phyloP scores from a whole-genome alignment of 1,140 invertebrate genomes.

The Matsumurasca onukii region DNA sequence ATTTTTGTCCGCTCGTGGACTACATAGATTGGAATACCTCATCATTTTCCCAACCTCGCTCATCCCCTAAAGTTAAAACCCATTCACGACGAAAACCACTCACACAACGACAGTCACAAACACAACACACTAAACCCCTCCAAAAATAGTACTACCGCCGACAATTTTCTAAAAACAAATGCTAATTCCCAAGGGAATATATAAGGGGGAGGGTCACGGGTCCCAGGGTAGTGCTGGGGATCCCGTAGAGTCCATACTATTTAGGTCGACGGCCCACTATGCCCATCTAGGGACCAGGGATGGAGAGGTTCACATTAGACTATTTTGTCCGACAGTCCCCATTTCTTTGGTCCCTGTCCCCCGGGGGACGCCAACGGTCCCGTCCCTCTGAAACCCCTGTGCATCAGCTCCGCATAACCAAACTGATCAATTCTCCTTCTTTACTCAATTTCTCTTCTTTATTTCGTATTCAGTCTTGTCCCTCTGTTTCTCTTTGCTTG shows the following conservation, averaged over 20 bases:
- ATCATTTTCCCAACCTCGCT: too few species aligned
- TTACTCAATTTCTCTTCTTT: constrained; percentile 12
- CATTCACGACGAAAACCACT: not conserved
- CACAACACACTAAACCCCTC: too few species aligned
- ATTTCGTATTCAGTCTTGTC: not conserved
- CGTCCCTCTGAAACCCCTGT: constrained; percentile 10
- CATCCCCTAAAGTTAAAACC: not conserved
- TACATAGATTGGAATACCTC: too few species aligned
- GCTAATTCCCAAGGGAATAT: constrained; percentile 27
- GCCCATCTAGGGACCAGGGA: constrained; percentile 21
- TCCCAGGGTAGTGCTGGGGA: not conserved
- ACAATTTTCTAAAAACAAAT: constrained; percentile 11
- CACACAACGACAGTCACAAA: too few species aligned
- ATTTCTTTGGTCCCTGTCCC: constrained; percentile 31
- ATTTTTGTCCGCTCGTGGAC: too few species aligned
- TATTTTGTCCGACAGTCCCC: constrained; percentile 31
- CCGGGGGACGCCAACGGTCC: constrained; percentile 10
- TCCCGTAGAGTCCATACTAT: constrained; percentile 12
- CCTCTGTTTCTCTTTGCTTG: not conserved
- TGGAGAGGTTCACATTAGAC: constrained; percentile 31
- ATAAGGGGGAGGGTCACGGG: not conserved
- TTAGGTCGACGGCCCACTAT: constrained; percentile 20
- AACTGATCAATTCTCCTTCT: constrained; percentile 19
- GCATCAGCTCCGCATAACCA: constrained; percentile 22
- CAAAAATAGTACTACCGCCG: too few species aligned